phyloP scores from a whole-genome alignment of 2,888 invertebrate genomes.

The Hyposoter didymator region DNA sequence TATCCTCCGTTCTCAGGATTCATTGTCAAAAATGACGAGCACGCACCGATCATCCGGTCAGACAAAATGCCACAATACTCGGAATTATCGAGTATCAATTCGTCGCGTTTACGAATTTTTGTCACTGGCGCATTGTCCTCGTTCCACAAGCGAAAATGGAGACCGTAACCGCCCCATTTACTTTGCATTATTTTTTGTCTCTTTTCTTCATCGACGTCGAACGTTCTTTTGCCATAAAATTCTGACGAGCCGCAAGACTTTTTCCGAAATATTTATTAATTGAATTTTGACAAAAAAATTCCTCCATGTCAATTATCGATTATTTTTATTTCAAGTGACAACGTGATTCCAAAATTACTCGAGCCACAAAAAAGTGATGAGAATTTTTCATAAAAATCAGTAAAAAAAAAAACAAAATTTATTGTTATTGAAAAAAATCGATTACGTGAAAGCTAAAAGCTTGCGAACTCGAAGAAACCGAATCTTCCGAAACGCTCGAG shows the following conservation, averaged over 20 bases:
- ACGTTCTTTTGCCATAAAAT: conserved; percentile 31
- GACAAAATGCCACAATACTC: conserved; percentile 85
- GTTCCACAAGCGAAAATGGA: conserved; percentile 73
- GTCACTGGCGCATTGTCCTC: conserved; percentile 72
- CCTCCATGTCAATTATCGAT: neutral
- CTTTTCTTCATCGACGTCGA: conserved; percentile 53
- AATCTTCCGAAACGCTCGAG: conserved; percentile 27
- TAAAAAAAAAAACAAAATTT: neutral
- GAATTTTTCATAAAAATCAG: neutral
- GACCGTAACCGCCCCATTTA: conserved; percentile 74
- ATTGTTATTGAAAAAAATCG: neutral
- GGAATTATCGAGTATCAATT: conserved; percentile 60
- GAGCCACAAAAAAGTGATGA: neutral
- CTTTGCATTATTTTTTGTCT: conserved; percentile 68
- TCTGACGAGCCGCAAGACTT: conserved; percentile 52
- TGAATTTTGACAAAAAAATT: conserved; percentile 2
- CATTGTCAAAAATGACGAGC: conserved; percentile 85
- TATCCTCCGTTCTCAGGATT: conserved; percentile 86
- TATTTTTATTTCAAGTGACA: neutral
- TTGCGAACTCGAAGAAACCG: conserved; percentile 36
- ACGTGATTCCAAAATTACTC: neutral
- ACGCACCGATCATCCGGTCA: conserved; percentile 85
- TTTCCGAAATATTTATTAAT: conserved; percentile 37
- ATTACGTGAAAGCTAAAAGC: conserved; percentile 25
- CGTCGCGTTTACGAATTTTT: conserved; percentile 65